phyloP scores from a whole-genome alignment of 2,888 invertebrate species.

The Leucoma salicis region DNA sequence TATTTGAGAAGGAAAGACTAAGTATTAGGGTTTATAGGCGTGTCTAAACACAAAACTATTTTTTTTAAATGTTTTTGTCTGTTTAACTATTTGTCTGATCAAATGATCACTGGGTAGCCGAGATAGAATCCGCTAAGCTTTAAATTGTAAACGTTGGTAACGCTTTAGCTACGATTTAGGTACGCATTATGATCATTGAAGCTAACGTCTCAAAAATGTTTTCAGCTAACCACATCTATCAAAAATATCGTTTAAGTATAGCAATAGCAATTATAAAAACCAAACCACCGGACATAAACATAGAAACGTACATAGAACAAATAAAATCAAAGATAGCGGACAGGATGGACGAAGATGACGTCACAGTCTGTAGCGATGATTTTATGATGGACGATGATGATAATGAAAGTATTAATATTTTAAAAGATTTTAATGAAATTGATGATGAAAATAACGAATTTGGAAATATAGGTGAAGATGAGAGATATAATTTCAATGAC shows the following conservation, averaged over 20 bases:
- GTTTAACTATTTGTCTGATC: no score
- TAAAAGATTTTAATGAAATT: slow-evolving; percentile 4
- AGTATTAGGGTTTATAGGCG: no score
- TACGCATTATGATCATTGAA: no score
- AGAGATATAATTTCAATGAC: no score
- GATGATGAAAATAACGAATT: not conserved
- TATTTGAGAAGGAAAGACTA: no score
- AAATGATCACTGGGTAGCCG: no score
- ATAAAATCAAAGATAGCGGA: slow-evolving; percentile 40
- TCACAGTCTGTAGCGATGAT: slow-evolving; percentile 51
- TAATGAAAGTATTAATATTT: not conserved
- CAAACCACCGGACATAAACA: slow-evolving; percentile 44
- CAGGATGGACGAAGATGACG: slow-evolving; percentile 35
- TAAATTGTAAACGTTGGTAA: no score
- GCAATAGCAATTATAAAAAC: slow-evolving; percentile 51
- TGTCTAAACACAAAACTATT: no score
- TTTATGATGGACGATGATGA: slow-evolving; percentile 36
- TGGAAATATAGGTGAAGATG: not conserved
- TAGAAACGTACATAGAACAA: slow-evolving; percentile 40
- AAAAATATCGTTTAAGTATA: slow-evolving; percentile 50
- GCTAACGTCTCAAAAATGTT: no score
- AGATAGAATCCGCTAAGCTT: no score
- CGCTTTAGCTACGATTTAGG: no score
- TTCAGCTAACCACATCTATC: slow-evolving; percentile 50
- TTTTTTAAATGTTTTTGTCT: no score